Evolutionary conservation across 2,113 vertebrate genomes (phyloP).

Genomic region (Sylvicapra grimmia): DNA sequence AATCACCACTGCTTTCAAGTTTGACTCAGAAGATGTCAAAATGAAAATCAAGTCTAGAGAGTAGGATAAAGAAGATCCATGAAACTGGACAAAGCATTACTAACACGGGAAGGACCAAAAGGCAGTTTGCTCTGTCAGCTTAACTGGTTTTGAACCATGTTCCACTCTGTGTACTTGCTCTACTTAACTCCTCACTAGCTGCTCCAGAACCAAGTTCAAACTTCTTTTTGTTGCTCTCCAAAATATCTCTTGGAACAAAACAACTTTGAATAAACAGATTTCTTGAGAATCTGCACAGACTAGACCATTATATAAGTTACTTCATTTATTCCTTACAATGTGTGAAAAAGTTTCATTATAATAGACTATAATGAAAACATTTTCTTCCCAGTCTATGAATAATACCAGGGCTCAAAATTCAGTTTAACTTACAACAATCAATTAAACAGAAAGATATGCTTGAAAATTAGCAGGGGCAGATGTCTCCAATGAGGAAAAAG

Average conservation of each 20-base stretch:
- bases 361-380: neutral
- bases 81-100: neutral
- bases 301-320: neutral
- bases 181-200: neutral
- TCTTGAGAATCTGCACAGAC: neutral
- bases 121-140: neutral
- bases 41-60: neutral
- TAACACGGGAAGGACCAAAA: neutral
- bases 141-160: neutral
- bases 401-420: neutral
- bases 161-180: neutral
- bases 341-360: neutral
- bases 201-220: neutral
- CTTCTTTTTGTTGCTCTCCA: neutral
- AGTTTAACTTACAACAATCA: neutral
- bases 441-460: neutral
- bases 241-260: neutral
- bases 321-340: neutral
- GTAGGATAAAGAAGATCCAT: neutral
- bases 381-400: neutral
- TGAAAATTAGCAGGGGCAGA: neutral
- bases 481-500: neutral
- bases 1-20: neutral
- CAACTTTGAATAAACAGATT: neutral
- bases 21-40: neutral